phyloP scores from a whole-genome alignment of 1,140 invertebrate genomes.

The Caenorhabditis remanei region DNA sequence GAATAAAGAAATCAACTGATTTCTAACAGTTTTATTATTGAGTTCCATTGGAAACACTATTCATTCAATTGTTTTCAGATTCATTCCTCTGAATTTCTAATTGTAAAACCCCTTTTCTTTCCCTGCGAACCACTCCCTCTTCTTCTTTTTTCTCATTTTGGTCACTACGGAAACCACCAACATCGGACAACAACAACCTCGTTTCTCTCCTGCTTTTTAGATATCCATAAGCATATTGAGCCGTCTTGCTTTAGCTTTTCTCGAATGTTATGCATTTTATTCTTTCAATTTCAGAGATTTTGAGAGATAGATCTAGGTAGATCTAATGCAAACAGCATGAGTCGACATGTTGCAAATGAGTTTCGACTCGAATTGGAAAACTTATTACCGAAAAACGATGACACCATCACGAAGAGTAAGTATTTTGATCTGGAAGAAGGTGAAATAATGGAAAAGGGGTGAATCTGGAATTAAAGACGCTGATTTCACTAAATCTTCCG shows the following conservation, averaged over 20 bases:
- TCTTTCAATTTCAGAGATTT: background rate
- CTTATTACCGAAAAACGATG: background rate
- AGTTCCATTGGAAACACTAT: no score
- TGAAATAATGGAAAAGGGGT: no score
- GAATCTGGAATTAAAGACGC: no score
- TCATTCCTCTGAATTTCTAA: no score
- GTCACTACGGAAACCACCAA: slow-evolving; percentile 39
- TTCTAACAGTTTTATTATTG: no score
- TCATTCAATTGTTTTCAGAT: background rate
- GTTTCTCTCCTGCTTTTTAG: background rate
- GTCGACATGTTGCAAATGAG: background rate
- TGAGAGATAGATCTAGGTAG: background rate
- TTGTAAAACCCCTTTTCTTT: no score
- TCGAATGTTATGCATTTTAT: background rate
- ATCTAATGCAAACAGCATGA: background rate
- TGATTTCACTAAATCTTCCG: no score
- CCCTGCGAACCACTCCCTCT: background rate
- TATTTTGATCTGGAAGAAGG: background rate
- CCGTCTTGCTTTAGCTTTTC: background rate
- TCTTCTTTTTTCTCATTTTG: background rate
- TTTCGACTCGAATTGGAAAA: slow-evolving; percentile 21
- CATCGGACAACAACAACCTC: slow-evolving; percentile 6
- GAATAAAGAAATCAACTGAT: no score
- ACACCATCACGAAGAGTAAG: slow-evolving; percentile 10
- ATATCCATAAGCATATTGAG: background rate